Conservation (phyloP, 2,888 invertebrate species). For the Stomorhina lunata region DNA sequence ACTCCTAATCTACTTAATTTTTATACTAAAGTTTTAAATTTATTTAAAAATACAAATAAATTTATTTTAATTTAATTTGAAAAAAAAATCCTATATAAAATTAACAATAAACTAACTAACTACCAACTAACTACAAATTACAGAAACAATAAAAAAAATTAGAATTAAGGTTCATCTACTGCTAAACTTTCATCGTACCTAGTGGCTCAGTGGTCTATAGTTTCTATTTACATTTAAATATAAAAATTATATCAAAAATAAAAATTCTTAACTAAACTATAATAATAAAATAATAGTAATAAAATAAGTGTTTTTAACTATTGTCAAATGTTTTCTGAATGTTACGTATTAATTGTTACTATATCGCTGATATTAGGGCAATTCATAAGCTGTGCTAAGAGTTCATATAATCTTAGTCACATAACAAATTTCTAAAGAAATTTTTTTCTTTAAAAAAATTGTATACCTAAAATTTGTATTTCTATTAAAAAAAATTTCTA, state of each 20-base stretch:
- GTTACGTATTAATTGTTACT: not conserved
- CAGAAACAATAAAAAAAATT: slow-evolving; percentile 12
- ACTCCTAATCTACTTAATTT: not conserved
- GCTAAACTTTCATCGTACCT: slow-evolving; percentile 63
- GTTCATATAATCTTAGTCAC: no score
- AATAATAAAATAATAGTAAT: not conserved
- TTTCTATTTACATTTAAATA: slow-evolving; percentile 49
- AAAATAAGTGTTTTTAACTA: not conserved
- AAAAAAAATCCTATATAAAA: slow-evolving; percentile 48
- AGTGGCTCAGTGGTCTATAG: slow-evolving; percentile 62
- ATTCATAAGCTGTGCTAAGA: no score
- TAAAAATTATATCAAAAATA: not conserved
- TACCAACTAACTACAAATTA: slow-evolving; percentile 20
- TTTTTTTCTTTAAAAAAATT: no score
- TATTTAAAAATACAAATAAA: not conserved
- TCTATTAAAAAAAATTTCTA: no score
- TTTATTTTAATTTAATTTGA: slow-evolving; percentile 9
- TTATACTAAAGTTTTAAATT: not conserved
- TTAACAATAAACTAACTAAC: slow-evolving; percentile 46
- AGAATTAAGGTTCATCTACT: slow-evolving; percentile 56
- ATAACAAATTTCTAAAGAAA: no score
- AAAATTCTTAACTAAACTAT: not conserved
- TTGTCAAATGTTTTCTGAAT: slow-evolving; percentile 32
- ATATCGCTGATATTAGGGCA: no score
- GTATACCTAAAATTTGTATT: no score